A percentile compares a stretch with the other conserved stretches of the same genome.
phyloP scores from a whole-genome alignment of 1,140 invertebrate species.

The Drosophila athabasca region DNA sequence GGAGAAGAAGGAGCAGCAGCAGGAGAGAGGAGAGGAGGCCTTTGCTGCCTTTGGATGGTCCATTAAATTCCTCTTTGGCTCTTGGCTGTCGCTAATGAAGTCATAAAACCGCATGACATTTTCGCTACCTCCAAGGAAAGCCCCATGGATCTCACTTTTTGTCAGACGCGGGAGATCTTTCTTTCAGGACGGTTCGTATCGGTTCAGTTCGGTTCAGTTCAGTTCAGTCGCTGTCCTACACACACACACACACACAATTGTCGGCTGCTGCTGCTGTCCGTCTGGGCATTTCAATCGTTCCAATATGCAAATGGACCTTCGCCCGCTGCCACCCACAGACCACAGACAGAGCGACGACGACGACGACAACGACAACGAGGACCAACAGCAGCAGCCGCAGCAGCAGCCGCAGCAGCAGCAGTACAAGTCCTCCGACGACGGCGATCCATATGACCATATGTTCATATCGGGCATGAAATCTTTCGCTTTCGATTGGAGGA shows the following conservation, averaged over 20 bases:
- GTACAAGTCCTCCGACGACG: not conserved
- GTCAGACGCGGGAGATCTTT: conserved; percentile 49
- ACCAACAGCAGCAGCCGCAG: conserved; percentile 2
- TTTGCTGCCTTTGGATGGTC: conserved; percentile 17
- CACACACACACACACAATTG: conserved; percentile 53
- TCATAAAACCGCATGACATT: conserved; percentile 81
- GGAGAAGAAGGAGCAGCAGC: not conserved
- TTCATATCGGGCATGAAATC: conserved; percentile 61
- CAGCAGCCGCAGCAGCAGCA: too few relatives aligned
- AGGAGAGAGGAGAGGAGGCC: not conserved
- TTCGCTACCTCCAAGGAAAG: conserved; percentile 60
- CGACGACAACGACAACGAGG: conserved; percentile 2
- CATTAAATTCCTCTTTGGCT: conserved; percentile 66
- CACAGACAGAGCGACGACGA: conserved; percentile 32
- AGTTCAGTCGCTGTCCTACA: too few relatives aligned
- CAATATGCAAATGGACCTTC: conserved; percentile 71
- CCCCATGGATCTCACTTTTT: conserved; percentile 67
- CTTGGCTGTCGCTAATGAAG: conserved; percentile 74
- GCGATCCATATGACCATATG: conserved; percentile 71
- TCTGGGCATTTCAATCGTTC: conserved; percentile 64
- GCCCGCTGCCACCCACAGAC: conserved; percentile 73
- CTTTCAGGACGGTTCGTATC: not conserved
- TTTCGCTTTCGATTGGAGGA: conserved; percentile 74
- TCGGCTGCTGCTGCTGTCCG: conserved; percentile 18
- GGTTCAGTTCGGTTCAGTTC: too few relatives aligned